Conservation (phyloP, 1,140 invertebrate genomes). For the Heliothis virescens region DNA sequence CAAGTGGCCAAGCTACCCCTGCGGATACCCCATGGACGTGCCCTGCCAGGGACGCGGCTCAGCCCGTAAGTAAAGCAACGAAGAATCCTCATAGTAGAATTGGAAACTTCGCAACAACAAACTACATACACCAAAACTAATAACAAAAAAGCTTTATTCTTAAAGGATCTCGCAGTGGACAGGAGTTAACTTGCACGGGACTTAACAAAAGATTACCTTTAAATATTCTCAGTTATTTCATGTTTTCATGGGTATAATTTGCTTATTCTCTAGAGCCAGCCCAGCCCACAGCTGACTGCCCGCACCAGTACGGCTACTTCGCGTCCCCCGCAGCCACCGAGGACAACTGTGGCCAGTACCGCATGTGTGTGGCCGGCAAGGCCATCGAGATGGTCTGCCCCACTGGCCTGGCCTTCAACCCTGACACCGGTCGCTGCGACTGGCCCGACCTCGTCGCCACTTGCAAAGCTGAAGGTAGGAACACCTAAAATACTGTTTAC, state of each 20-base stretch:
- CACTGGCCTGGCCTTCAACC: conserved; percentile 93
- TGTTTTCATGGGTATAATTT: neutral
- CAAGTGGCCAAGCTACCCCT: conserved; percentile 90
- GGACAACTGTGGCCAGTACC: conserved; percentile 90
- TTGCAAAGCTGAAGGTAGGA: conserved; percentile 90
- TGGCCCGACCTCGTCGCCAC: conserved; percentile 93
- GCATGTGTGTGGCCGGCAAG: conserved; percentile 91
- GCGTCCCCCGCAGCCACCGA: conserved; percentile 88
- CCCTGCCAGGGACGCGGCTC: conserved; percentile 89
- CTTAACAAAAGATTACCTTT: neutral
- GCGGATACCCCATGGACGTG: conserved; percentile 93
- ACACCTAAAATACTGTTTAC: neutral
- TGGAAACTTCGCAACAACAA: too few relatives aligned
- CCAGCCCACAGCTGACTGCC: conserved; percentile 91
- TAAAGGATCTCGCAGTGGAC: neutral
- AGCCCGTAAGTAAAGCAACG: conserved; percentile 89
- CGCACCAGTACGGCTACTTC: conserved; percentile 94
- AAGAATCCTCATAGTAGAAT: too few relatives aligned
- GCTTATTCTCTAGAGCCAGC: conserved; percentile 64
- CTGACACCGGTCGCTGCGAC: conserved; percentile 91
- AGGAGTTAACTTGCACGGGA: conserved; percentile 10
- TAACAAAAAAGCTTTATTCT: too few relatives aligned
- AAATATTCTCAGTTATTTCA: neutral
- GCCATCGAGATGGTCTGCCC: conserved; percentile 89
- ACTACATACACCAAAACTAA: too few relatives aligned